Percentiles rank a stretch among this genome's conserved stretches.
phyloP scores from a whole-genome alignment of 1,140 invertebrate species.

The Saccostrea echinata region DNA sequence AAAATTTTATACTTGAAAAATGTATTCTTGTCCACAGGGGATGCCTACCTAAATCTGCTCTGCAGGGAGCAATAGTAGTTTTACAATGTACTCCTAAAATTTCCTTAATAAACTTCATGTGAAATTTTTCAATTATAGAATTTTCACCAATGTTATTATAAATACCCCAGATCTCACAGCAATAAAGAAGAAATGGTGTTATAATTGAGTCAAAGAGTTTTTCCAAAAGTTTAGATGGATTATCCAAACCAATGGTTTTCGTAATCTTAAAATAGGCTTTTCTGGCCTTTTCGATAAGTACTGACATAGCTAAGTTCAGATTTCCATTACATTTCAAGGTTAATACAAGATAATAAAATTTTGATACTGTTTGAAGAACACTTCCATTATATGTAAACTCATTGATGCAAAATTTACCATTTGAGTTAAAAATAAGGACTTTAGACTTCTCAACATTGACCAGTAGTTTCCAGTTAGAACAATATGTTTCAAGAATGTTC shows the following conservation, averaged over 20 bases:
- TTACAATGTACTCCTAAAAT: too few species aligned
- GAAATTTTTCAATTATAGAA: too few species aligned
- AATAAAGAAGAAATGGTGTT: not conserved
- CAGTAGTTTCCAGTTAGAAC: not conserved
- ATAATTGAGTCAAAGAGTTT: not conserved
- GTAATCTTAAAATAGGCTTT: not conserved
- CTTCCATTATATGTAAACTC: not conserved
- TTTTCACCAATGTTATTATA: too few species aligned
- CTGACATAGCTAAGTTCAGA: not conserved
- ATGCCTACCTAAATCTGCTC: too few species aligned
- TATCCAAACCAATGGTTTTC: not conserved
- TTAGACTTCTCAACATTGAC: not conserved
- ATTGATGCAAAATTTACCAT: not conserved
- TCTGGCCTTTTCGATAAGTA: not conserved
- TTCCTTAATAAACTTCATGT: too few species aligned
- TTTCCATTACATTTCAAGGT: not conserved
- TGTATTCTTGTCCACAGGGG: too few species aligned
- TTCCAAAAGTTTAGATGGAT: not conserved
- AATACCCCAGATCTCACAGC: too few species aligned
- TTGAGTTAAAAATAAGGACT: conserved; percentile 5
- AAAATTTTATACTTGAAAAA: too few species aligned
- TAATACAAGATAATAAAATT: not conserved
- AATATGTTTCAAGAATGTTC: not conserved
- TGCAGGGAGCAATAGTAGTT: too few species aligned
- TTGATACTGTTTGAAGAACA: not conserved